phyloP scores from a whole-genome alignment of 1,140 invertebrate genomes.

The Venustaconcha ellipsiformis region DNA sequence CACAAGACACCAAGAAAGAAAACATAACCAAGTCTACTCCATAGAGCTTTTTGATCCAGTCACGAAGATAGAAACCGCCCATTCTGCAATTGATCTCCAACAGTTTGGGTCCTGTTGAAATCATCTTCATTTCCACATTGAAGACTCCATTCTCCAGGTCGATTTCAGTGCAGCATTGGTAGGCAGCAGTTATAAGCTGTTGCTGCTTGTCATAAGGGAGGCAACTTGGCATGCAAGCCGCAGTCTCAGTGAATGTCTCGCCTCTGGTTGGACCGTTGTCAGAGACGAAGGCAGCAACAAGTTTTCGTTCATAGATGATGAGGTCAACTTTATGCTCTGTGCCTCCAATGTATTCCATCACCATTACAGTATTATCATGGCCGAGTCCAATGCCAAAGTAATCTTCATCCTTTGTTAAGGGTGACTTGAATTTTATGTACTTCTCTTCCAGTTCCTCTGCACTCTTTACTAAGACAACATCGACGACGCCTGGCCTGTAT shows the following conservation, averaged over 20 bases:
- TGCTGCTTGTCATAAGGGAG: slow-evolving; percentile 39
- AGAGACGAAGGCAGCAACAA: slow-evolving; percentile 46
- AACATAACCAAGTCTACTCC: slow-evolving; percentile 40
- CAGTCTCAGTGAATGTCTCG: slow-evolving; percentile 18
- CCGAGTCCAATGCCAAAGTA: slow-evolving; percentile 43
- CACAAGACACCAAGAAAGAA: slow-evolving; percentile 39
- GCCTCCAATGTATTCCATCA: slow-evolving; percentile 40
- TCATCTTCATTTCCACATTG: slow-evolving; percentile 55
- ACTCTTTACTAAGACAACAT: slow-evolving; percentile 35
- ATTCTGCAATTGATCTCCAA: slow-evolving; percentile 54
- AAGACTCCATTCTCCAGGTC: background rate
- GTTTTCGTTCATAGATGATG: slow-evolving; percentile 39
- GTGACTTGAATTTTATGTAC: slow-evolving; percentile 21
- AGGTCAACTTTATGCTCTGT: slow-evolving; percentile 52
- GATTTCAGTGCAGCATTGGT: too few species aligned
- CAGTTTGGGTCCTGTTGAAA: slow-evolving; percentile 43
- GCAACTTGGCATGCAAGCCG: slow-evolving; percentile 35
- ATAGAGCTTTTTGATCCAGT: slow-evolving; percentile 46
- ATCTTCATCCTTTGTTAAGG: slow-evolving; percentile 32
- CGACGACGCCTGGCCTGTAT: slow-evolving; percentile 47
- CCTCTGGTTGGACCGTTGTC: slow-evolving; percentile 44
- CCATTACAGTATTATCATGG: slow-evolving; percentile 36
- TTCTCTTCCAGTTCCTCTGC: slow-evolving; percentile 27
- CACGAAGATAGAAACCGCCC: slow-evolving; percentile 50
- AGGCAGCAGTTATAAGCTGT: background rate